phyloP scores from a whole-genome alignment of 2,113 vertebrate species.

The Lophochroa leadbeateri region DNA sequence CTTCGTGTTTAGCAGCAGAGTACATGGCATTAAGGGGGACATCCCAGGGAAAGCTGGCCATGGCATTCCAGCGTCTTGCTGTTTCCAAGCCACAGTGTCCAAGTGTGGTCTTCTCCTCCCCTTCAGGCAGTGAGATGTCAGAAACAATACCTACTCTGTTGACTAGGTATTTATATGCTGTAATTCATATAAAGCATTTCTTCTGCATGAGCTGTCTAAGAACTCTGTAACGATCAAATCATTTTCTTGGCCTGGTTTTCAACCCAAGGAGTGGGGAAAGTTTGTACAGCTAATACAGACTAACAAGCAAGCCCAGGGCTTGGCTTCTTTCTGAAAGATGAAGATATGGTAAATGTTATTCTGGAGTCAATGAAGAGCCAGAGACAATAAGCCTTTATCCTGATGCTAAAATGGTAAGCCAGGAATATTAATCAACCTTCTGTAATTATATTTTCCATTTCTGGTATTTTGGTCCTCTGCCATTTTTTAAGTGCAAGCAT shows the following conservation, averaged over 20 bases:
- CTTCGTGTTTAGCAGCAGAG: background rate
- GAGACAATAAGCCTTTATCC: constrained; percentile 56
- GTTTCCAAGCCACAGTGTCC: background rate
- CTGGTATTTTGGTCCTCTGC: constrained; percentile 17
- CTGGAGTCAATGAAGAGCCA: constrained; percentile 12
- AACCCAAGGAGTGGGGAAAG: background rate
- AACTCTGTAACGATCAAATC: background rate
- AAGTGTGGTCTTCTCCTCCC: background rate
- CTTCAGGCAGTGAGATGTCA: background rate
- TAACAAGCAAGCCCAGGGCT: background rate
- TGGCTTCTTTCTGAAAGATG: constrained; percentile 43
- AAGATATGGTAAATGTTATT: constrained; percentile 46
- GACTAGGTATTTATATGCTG: background rate
- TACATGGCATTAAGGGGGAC: background rate
- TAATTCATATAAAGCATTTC: background rate
- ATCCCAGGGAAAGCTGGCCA: accelerated
- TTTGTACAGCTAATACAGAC: constrained; percentile 23
- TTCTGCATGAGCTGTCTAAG: constrained; percentile 9
- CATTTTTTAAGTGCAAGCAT: constrained; percentile 14
- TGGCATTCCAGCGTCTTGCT: accelerated
- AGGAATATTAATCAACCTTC: constrained; percentile 47
- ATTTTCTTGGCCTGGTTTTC: constrained; percentile 38
- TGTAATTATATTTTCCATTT: constrained; percentile 56
- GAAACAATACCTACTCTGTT: background rate
- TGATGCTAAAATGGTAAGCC: constrained; percentile 17